Base-by-base conservation (phyloP, 2,888 invertebrate genomes). In the Onthophagus sagittarius region DNA sequence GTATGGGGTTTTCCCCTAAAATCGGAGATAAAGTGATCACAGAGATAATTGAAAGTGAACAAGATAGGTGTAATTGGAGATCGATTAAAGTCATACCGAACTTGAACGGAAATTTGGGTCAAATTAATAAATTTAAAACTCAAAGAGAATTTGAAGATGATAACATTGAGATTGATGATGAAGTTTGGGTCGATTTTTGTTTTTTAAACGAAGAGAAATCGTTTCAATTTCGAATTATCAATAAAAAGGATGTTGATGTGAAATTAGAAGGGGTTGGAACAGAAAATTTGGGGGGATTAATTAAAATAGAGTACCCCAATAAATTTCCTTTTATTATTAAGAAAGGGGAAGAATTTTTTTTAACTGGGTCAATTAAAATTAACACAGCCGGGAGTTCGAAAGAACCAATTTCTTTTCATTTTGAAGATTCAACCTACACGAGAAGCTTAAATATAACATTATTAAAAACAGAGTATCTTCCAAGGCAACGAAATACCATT, bases 41-140 rank as follows among this genome's bases (percentile, higher is more conserved):
- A 4, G 91, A 94, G 81, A 88, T 90, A 0, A 92, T 94, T 78
- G 94, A 94, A 85, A 93, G 93, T 82, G 89, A 90, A 78, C 91
- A 92, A 85, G 87, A 87, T 13, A 78, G 80, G 9, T 82, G 79
- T 73, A 83, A 84, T 69, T 90, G 91, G 91, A 86, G 93, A 77
- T 91, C 91, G 0, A 80, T 92, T 71, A 86, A 85, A 70, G 81
- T 88, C 13, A 80, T 84, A 70, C 86, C 85, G 2, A 39, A n/a
- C 14, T 23, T 69, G 73, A 75, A 72, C 74, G 77, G 64, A 75
- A 76, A 53, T 72, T 39, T 67, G 71, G 74, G 71, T 5, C 70
- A 74, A 72, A n/a, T 69, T 69, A 71, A 67, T 39, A 63, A 63
- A 63, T 39, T 73, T 33, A 15, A 39, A 23, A 70, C 71, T 31